Conservation (phyloP, 2,113 vertebrate species). For the Elaphurus davidianus region DNA sequence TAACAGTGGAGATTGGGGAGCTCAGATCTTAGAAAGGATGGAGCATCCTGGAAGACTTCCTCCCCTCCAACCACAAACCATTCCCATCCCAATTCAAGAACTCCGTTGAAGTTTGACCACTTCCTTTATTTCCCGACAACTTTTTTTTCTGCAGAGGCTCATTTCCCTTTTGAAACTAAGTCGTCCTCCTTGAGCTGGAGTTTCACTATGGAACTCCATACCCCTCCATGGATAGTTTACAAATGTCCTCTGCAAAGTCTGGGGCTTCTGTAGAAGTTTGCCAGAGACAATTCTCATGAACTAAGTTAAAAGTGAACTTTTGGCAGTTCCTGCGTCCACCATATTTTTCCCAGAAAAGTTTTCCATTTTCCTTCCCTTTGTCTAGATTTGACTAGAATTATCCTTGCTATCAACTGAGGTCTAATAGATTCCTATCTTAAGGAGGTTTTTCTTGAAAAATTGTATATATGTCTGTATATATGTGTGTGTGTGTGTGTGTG, state of each 20-base stretch:
- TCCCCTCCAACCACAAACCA: accelerated
- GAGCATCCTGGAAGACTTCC: not conserved
- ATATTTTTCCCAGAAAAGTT: not conserved
- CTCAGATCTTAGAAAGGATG: not conserved
- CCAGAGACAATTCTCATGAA: not conserved
- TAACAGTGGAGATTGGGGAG: accelerated
- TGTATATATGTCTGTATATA: not conserved
- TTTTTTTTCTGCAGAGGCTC: not conserved
- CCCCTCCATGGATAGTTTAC: not conserved
- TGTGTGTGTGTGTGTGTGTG: not conserved
- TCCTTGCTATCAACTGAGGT: not conserved
- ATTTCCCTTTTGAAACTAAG: not conserved
- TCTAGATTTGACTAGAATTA: not conserved
- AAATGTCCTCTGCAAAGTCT: not conserved
- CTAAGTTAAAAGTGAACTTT: not conserved
- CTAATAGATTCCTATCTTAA: not conserved
- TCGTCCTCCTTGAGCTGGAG: not conserved
- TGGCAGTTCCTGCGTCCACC: not conserved
- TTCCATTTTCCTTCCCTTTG: not conserved
- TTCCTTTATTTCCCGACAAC: not conserved
- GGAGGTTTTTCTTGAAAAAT: not conserved
- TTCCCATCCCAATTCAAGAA: not conserved
- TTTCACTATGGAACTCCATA: not conserved
- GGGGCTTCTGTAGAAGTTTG: not conserved
- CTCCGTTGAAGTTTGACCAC: not conserved